A percentile compares a stretch with the other conserved stretches of the same genome.
These are phyloP conservation scores for Goniozus legneri DNA, from an alignment of 1,140 invertebrate species.

Conservation along the genomic window DNA sequence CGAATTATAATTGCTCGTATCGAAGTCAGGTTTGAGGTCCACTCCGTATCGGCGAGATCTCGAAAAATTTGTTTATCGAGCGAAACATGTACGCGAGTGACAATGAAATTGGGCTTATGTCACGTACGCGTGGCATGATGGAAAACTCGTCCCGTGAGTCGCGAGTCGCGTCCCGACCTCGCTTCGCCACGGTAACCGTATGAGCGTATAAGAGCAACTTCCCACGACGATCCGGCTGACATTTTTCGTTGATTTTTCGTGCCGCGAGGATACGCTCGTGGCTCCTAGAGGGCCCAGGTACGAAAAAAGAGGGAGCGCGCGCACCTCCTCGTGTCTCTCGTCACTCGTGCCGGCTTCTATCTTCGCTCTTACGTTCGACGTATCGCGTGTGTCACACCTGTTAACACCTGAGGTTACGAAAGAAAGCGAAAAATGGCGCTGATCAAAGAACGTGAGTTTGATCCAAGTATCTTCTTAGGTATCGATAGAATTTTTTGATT, in stretches of 20 bases:
- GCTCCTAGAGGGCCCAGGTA: neutral
- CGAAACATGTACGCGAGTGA: neutral
- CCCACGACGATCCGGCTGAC: neutral
- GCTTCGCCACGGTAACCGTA: neutral
- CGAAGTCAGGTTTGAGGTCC: too few relatives aligned
- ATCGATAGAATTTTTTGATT: neutral
- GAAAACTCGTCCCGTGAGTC: neutral
- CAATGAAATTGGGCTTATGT: neutral
- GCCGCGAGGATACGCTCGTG: neutral
- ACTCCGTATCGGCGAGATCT: too few relatives aligned
- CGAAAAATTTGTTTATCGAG: neutral
- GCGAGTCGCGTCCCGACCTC: neutral
- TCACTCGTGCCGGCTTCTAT: too few relatives aligned
- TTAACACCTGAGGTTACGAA: too few relatives aligned
- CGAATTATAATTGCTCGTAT: too few relatives aligned
- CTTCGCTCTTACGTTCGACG: too few relatives aligned
- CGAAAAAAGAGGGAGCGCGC: neutral
- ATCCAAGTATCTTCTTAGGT: neutral
- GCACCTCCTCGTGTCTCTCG: neutral
- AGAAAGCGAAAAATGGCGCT: too few relatives aligned
- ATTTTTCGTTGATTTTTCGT: neutral
- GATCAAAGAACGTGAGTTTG: neutral
- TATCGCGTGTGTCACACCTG: too few relatives aligned
- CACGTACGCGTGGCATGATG: neutral
- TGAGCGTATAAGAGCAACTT: neutral